Evolutionary conservation across 2,888 invertebrate species (phyloP).

Genomic region (Stegophylla sp.): DNA sequence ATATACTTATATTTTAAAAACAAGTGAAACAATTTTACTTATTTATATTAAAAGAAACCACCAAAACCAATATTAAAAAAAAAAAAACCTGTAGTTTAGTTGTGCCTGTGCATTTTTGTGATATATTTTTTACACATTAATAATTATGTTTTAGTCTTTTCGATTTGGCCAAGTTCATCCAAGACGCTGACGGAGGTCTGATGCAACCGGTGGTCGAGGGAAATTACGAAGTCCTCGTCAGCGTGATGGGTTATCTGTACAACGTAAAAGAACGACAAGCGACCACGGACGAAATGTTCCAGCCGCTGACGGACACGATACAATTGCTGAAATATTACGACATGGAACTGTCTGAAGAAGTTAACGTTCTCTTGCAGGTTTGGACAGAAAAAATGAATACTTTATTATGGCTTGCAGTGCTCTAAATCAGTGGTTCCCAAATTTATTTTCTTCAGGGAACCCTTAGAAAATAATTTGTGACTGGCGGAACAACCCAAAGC

Average conservation of each 20-base stretch:
- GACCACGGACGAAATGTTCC: constrained; percentile 93
- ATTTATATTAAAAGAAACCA: no score
- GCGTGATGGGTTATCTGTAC: constrained; percentile 91
- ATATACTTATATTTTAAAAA: no score
- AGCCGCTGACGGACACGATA: constrained; percentile 90
- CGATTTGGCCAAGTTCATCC: constrained; percentile 86
- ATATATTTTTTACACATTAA: no score
- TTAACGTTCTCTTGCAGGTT: constrained; percentile 85
- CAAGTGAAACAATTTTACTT: no score
- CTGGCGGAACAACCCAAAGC: no score
- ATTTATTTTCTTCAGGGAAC: no score
- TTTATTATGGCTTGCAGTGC: no score
- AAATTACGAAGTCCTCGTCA: constrained; percentile 86
- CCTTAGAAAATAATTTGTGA: no score
- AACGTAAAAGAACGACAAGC: constrained; percentile 88
- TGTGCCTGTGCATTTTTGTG: no score
- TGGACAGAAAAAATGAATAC: background rate
- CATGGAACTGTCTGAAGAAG: constrained; percentile 95
- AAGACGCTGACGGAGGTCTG: constrained; percentile 86
- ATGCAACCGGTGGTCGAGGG: constrained; percentile 81
- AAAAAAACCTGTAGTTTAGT: no score
- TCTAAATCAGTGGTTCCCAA: no score
- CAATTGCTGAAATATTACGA: constrained; percentile 92
- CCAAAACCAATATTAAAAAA: no score
- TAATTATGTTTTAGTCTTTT: constrained; percentile 77